Evolutionary conservation across 1,140 invertebrate species (phyloP).

Genomic region (Drosophila equinoxialis): DNA sequence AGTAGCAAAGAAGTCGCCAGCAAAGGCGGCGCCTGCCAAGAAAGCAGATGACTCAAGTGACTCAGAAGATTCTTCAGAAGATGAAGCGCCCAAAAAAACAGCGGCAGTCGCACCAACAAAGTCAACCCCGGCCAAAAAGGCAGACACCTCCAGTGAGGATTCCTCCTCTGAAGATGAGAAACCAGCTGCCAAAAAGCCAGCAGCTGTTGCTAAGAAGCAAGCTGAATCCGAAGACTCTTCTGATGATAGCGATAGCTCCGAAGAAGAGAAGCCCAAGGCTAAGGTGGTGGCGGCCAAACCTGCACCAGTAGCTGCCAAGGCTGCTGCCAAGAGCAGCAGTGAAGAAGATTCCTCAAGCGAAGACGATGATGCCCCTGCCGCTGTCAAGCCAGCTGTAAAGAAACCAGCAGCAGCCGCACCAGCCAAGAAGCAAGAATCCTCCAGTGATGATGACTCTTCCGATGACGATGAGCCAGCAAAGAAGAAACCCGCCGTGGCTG

Average conservation of each 20-base stretch:
- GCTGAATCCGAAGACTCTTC: slow-evolving; percentile 60
- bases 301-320: slow-evolving; percentile 21
- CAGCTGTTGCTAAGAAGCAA: slow-evolving; percentile 35
- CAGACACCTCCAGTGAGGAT: slow-evolving; percentile 50
- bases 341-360: slow-evolving; percentile 61
- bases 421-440: slow-evolving; percentile 82
- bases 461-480: slow-evolving; percentile 42
- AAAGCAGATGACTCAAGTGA: slow-evolving; percentile 61
- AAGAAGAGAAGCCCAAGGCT: slow-evolving; percentile 50
- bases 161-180: slow-evolving; percentile 58
- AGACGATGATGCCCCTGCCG: slow-evolving; percentile 61
- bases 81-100: slow-evolving; percentile 32
- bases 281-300: slow-evolving; percentile 40
- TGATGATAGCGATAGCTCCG: slow-evolving; percentile 56
- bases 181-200: slow-evolving; percentile 48
- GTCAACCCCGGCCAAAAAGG: slow-evolving; percentile 49
- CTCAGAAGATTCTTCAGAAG: slow-evolving; percentile 10
- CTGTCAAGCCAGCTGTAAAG: slow-evolving; percentile 68
- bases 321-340: slow-evolving; percentile 36
- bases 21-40: slow-evolving; percentile 38
- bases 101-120: slow-evolving; percentile 11
- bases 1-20: slow-evolving; percentile 43
- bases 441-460: slow-evolving; percentile 80
- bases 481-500: slow-evolving; percentile 46
- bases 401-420: slow-evolving; percentile 39